These are phyloP conservation scores for Podarcis lilfordi DNA, from an alignment of 2,797 vertebrate species.

Conservation along the genomic window DNA sequence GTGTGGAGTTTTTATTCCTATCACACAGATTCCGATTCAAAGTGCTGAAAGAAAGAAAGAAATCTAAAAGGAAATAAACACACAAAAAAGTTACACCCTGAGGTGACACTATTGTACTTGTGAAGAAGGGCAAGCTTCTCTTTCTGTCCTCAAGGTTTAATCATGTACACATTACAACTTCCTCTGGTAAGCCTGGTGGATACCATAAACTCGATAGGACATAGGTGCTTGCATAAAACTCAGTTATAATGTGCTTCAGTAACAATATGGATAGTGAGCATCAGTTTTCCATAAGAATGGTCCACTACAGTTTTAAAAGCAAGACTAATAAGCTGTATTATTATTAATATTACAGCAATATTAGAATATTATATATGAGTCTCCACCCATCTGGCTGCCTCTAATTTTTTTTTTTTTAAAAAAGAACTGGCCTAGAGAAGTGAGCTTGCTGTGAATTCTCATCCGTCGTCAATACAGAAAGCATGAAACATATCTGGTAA, in stretches of 20 bases:
- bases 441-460: not conserved
- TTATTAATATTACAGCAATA: not conserved
- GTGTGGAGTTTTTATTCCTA: not conserved
- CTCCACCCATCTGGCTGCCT: not conserved
- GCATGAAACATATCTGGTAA: not conserved
- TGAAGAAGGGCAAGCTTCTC: not conserved
- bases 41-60: constrained; percentile 24
- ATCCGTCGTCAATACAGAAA: not conserved
- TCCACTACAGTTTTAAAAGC: not conserved
- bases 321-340: no score
- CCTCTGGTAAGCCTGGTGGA: not conserved
- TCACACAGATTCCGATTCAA: constrained; percentile 26
- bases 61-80: not conserved
- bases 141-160: not conserved
- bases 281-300: not conserved
- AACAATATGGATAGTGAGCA: not conserved
- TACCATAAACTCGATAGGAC: not conserved
- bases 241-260: not conserved
- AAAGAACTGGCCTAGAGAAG: not conserved
- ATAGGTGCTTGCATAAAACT: no score
- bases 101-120: not conserved
- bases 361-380: not conserved
- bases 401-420: not conserved
- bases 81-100: not conserved
- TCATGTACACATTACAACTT: not conserved